Evolutionary conservation across 2,113 vertebrate genomes (phyloP).

Genomic region (Indri indri): DNA sequence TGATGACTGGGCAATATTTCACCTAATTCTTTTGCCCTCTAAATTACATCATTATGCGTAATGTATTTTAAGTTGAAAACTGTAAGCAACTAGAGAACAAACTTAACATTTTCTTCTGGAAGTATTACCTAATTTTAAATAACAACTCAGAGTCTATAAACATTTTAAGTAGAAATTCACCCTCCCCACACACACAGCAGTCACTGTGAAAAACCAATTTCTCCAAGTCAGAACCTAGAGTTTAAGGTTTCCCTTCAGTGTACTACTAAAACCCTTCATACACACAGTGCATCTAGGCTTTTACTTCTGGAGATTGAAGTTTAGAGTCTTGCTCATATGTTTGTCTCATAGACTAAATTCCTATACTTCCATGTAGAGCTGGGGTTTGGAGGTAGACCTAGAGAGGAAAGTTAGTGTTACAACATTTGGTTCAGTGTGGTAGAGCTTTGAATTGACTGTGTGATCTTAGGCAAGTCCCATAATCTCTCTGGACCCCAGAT

Average conservation of each 20-base stretch:
- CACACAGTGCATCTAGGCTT: not conserved
- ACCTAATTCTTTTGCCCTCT: not conserved
- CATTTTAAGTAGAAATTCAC: slow-evolving; percentile 40
- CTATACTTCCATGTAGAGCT: not conserved
- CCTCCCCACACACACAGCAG: not conserved
- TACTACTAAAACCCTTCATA: not conserved
- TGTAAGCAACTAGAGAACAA: slow-evolving; percentile 41
- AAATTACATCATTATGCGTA: not conserved
- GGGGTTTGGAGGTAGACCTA: not conserved
- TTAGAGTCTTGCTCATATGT: not conserved
- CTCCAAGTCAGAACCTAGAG: not conserved
- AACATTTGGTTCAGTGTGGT: not conserved
- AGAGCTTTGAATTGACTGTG: not conserved
- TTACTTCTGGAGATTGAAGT: not conserved
- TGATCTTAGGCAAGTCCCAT: not conserved
- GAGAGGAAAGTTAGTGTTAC: not conserved
- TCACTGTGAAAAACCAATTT: not conserved
- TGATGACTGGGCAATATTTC: not conserved
- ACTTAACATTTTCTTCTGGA: slow-evolving; percentile 42
- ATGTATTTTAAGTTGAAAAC: not conserved
- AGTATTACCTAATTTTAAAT: slow-evolving; percentile 69
- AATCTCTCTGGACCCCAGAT: not conserved
- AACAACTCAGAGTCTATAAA: slow-evolving; percentile 45
- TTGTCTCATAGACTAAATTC: not conserved
- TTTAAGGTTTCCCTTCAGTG: not conserved